Base-by-base conservation (phyloP, 1,140 invertebrate species). In the Asbolus verrucosus region DNA sequence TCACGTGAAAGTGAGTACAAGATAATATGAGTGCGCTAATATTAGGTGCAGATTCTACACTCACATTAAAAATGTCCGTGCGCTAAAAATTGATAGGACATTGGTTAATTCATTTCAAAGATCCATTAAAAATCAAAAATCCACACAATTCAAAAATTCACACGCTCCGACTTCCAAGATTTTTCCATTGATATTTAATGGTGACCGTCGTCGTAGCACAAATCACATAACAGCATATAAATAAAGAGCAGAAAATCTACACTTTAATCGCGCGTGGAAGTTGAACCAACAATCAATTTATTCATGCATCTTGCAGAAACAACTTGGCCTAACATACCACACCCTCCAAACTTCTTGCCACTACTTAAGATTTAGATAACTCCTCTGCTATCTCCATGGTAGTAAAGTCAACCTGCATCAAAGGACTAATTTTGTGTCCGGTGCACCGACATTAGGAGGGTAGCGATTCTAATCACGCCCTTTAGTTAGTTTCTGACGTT, bases 311-410 rank as follows among this genome's bases (percentile, higher is more conserved):
- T 21, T 54, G 46, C 46, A 21, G 46, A 54, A 54, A 54, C 46
- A 21, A 11, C 27, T 54, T 54, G 27, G 46, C 46, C 24, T 54
- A 54, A 54, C 46, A 54, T 54, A 54, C 27, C n/a, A n/a, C n/a
- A 54, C n/a, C n/a, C 19, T 21, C 46, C 46, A 54, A 54, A 54
- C 46, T 54, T 54, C 46, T 54, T 54, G 46, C 27, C 46, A 14
- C 46, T 21, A 54, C 46, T 54, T 54, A 54, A 54, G 46, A 54
- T 54, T 54, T 21, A 54, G 46, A 54, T 54, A 54, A 54, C 19
- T 21, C 19, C 21, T 54, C 1, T 14, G 21, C 14, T 54, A 54
- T 54, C 46, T 54, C 21, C 46, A 54, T 54, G 19, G 46, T 9
- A 19, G 46, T 21, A 54, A 27, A 54, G 19, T 19, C n/a, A 54